phyloP scores from a whole-genome alignment of 2,113 vertebrate genomes.

The Cairina moschata region DNA sequence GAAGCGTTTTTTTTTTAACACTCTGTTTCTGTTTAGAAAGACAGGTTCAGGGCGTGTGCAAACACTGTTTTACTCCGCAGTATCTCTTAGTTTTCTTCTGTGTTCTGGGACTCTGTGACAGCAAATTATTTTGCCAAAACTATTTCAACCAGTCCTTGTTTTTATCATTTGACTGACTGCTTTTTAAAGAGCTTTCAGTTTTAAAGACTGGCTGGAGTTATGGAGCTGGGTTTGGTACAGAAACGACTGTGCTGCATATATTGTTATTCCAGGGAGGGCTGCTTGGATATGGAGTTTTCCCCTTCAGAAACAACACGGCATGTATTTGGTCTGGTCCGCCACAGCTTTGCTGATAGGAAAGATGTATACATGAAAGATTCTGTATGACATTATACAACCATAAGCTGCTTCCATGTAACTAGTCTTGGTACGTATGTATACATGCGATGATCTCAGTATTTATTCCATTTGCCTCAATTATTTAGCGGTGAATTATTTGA shows the following conservation, averaged over 20 bases:
- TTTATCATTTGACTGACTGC: not conserved
- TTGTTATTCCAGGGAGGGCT: not conserved
- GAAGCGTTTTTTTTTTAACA: not conserved
- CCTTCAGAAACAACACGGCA: not conserved
- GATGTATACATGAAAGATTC: not conserved
- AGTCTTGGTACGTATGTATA: not conserved
- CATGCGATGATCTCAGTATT: not conserved
- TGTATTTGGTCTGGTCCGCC: not conserved
- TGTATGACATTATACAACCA: not conserved
- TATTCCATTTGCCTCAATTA: not conserved
- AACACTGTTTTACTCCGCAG: not conserved
- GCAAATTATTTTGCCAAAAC: not conserved
- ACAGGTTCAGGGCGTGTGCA: not conserved
- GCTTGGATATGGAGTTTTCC: not conserved
- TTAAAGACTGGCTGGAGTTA: not conserved
- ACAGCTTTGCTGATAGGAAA: not conserved
- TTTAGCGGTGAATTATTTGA: not conserved
- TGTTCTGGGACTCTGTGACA: not conserved
- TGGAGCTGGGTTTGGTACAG: not conserved
- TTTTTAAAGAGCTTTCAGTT: not conserved
- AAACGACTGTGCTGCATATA: not conserved
- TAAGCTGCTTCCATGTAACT: not conserved
- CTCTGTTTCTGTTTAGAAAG: rapidly evolving
- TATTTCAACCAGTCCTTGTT: not conserved
- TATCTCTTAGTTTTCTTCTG: not conserved